phyloP scores from a whole-genome alignment of 2,797 vertebrate species.

The Gadopsis marmoratus region DNA sequence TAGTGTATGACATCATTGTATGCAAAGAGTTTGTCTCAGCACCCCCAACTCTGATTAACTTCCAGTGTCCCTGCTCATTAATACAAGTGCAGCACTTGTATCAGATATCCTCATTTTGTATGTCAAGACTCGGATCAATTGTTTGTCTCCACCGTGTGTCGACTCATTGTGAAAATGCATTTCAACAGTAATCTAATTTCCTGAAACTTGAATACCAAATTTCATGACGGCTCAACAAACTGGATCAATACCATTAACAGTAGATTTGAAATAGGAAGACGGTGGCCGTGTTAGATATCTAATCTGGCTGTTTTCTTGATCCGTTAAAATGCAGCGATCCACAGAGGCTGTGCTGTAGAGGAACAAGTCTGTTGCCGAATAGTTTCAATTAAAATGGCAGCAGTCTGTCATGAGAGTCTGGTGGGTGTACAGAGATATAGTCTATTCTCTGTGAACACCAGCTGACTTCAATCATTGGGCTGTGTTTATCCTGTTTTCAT shows the following conservation, averaged over 20 bases:
- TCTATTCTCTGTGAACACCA: background rate
- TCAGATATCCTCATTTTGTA: slow-evolving; percentile 1
- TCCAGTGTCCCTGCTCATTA: slow-evolving; percentile 7
- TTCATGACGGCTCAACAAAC: background rate
- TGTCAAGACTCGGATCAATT: slow-evolving; percentile 16
- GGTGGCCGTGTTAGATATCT: background rate
- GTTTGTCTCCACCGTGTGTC: slow-evolving; percentile 24
- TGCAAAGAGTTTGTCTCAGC: background rate
- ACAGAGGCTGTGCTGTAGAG: no score
- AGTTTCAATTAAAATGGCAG: slow-evolving; percentile 2
- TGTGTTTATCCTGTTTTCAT: background rate
- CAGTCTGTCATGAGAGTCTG: background rate
- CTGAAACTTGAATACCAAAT: slow-evolving; percentile 28
- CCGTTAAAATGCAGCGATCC: background rate
- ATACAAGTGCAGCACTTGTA: background rate
- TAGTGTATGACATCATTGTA: background rate
- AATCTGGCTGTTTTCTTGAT: slow-evolving; percentile 20
- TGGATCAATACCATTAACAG: slow-evolving; percentile 18
- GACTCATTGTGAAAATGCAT: slow-evolving; percentile 25
- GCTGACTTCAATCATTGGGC: background rate
- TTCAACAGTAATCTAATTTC: slow-evolving; percentile 30
- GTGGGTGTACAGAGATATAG: background rate
- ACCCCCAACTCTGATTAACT: background rate
- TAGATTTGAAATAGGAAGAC: slow-evolving; percentile 5
- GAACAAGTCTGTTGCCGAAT: background rate